Percentiles rank a stretch among this genome's conserved stretches.
Conservation (phyloP, 1,140 invertebrate species). For the Tribolium madens region DNA sequence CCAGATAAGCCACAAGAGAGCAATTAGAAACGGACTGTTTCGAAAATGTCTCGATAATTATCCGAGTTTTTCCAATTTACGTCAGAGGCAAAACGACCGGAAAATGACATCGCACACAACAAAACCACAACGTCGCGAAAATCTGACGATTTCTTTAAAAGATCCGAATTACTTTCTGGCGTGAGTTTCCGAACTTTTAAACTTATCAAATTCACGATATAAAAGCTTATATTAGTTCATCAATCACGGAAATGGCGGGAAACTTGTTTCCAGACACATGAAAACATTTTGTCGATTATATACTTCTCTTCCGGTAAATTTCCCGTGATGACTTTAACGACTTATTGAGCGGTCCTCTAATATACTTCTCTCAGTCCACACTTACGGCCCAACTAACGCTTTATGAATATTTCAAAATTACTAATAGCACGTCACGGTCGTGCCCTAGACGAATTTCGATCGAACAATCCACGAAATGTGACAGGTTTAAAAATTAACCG, state of each 20-base stretch:
- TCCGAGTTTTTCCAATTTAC: neutral
- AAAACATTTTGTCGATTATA: slow-evolving; percentile 49
- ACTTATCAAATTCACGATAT: slow-evolving; percentile 26
- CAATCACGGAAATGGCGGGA: slow-evolving; percentile 54
- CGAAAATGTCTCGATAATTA: slow-evolving; percentile 14
- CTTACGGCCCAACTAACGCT: slow-evolving; percentile 14
- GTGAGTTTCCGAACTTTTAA: slow-evolving; percentile 26
- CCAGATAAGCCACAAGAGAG: slow-evolving; percentile 1
- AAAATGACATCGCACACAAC: slow-evolving; percentile 1
- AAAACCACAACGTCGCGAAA: neutral
- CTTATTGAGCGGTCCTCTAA: slow-evolving; percentile 47
- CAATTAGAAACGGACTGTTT: slow-evolving; percentile 10
- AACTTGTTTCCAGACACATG: slow-evolving; percentile 46
- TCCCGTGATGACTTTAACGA: slow-evolving; percentile 52
- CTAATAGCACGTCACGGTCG: slow-evolving; percentile 1
- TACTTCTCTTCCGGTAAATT: slow-evolving; percentile 52
- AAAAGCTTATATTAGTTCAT: slow-evolving; percentile 40
- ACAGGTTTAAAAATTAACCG: slow-evolving; percentile 29
- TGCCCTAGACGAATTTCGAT: neutral
- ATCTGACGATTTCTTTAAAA: slow-evolving; percentile 15
- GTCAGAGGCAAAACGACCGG: neutral
- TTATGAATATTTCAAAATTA: slow-evolving; percentile 36
- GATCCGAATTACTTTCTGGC: neutral
- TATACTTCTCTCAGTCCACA: slow-evolving; percentile 30
- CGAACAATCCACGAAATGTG: slow-evolving; percentile 9